Conservation (phyloP, 2,888 invertebrate genomes). For the Sphaerophoria taeniata region DNA sequence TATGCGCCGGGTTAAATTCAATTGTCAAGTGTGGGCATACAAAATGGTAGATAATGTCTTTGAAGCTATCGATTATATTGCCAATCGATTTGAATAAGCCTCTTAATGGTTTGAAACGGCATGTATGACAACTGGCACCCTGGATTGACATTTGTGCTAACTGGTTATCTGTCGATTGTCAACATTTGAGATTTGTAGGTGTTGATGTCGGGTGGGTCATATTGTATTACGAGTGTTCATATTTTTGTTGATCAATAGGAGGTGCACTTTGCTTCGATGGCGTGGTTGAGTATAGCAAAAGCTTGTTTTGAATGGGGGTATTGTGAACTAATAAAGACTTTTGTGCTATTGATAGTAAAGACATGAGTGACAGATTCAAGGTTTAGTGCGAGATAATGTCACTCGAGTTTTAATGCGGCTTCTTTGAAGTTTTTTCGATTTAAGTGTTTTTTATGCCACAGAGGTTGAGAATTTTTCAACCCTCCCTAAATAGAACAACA, state of each 20-base stretch:
- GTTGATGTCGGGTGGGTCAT: slow-evolving; percentile 49
- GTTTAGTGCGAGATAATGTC: no score
- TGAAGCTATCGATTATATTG: slow-evolving; percentile 51
- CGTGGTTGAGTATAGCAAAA: no score
- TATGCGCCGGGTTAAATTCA: slow-evolving; percentile 53
- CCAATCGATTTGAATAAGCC: slow-evolving; percentile 22
- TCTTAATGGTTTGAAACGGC: slow-evolving; percentile 6
- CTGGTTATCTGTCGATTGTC: slow-evolving; percentile 57
- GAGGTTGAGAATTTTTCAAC: no score
- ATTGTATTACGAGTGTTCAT: background rate
- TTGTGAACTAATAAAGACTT: no score
- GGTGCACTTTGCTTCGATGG: background rate
- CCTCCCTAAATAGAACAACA: no score
- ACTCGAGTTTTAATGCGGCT: no score
- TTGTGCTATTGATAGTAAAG: no score
- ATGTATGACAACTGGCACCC: slow-evolving; percentile 1
- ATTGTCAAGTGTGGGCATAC: slow-evolving; percentile 66
- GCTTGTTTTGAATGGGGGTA: no score
- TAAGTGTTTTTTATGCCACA: no score
- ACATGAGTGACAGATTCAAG: no score
- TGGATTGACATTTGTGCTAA: slow-evolving; percentile 43
- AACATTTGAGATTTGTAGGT: slow-evolving; percentile 33
- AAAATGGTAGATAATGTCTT: slow-evolving; percentile 53
- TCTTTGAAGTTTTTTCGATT: no score
- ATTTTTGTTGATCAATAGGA: slow-evolving; percentile 1